Evolutionary conservation across 1,140 invertebrate species (phyloP).

Genomic region (Notospermus geniculatus): DNA sequence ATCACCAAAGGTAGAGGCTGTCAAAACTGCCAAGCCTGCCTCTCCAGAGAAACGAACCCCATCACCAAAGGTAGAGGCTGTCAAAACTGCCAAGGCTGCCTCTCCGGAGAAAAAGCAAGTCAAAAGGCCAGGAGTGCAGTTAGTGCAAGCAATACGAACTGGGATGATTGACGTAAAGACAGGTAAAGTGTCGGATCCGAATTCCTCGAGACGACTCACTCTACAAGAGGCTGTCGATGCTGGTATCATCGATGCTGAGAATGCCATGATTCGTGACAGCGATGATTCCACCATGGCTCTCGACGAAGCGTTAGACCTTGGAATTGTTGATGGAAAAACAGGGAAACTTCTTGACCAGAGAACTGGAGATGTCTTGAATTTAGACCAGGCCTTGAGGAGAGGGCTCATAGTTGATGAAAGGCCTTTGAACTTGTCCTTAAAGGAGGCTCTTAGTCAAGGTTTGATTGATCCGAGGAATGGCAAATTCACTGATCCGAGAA

Average conservation of each 20-base stretch:
- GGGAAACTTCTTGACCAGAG: neutral
- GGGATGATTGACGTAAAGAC: neutral
- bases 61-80: no score
- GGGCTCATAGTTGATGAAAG: neutral
- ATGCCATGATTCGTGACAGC: neutral
- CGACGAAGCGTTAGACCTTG: neutral
- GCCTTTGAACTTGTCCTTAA: constrained; percentile 22
- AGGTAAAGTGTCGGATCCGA: neutral
- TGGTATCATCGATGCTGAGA: constrained; percentile 1
- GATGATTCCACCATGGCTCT: neutral
- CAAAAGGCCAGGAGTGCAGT: no score
- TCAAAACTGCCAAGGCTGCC: no score
- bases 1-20: no score
- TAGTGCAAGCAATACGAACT: neutral
- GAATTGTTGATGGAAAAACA: constrained; percentile 7
- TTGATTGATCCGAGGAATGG: constrained; percentile 72
- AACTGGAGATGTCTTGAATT: constrained; percentile 2
- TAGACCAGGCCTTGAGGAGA: constrained; percentile 1
- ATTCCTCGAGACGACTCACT: neutral
- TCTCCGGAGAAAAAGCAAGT: no score
- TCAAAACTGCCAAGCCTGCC: no score
- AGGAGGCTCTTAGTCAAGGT: constrained; percentile 63
- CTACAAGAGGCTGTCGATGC: constrained; percentile 5
- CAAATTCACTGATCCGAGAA: constrained; percentile 77
- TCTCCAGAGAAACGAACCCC: no score